These are phyloP conservation scores for Coregonus sp. DNA, from an alignment of 2,797 vertebrate genomes.

Conservation along the genomic window DNA sequence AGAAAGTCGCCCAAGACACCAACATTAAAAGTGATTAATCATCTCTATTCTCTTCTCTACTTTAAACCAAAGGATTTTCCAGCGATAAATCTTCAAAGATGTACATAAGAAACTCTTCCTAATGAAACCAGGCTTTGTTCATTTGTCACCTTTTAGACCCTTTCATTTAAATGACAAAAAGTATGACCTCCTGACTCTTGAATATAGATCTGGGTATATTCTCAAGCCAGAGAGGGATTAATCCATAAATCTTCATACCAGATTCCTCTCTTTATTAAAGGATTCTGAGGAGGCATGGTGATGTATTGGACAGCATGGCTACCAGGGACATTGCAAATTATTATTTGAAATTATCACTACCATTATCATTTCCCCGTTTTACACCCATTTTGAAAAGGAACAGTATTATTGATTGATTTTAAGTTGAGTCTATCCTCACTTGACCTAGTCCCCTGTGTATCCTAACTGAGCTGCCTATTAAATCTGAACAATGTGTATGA, in stretches of 20 bases:
- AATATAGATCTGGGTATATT: conserved; percentile 84
- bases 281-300: conserved; percentile 57
- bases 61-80: conserved; percentile 88
- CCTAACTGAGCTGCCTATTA: conserved; percentile 4
- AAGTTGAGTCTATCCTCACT: conserved; percentile 16
- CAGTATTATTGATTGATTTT: conserved; percentile 10
- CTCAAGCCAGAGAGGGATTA: conserved; percentile 79
- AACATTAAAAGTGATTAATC: conserved; percentile 99
- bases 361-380: conserved; percentile 27
- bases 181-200: conserved; percentile 81
- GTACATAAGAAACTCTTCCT: conserved; percentile 94
- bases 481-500: neutral
- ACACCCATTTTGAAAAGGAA: conserved; percentile 24
- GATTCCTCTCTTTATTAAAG: conserved; percentile 77
- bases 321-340: conserved; percentile 43
- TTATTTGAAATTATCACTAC: conserved; percentile 54
- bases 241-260: conserved; percentile 84
- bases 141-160: conserved; percentile 88
- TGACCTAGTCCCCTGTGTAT: conserved; percentile 10
- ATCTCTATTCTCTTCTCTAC: conserved; percentile 86
- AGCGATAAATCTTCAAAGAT: conserved; percentile 98
- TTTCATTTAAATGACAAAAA: conserved; percentile 89
- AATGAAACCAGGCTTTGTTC: conserved; percentile 89
- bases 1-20: conserved; percentile 94
- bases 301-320: conserved; percentile 50